phyloP scores from a whole-genome alignment of 2,113 vertebrate genomes.

The Lagenorhynchus albirostris region DNA sequence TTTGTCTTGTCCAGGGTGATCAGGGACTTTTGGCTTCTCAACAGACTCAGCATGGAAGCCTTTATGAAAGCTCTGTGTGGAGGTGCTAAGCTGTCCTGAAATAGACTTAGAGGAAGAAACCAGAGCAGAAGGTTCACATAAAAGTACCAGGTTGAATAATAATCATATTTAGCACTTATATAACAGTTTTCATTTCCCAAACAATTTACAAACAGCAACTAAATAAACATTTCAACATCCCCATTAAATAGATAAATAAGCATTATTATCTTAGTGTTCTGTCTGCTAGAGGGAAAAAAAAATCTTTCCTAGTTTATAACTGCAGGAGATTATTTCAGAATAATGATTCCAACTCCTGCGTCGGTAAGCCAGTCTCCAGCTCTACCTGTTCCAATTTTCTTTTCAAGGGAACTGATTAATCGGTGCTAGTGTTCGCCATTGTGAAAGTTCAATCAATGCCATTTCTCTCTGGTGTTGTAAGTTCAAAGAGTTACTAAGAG shows the following conservation, averaged over 20 bases:
- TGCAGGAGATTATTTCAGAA: conserved; percentile 45
- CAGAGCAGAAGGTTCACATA: conserved; percentile 55
- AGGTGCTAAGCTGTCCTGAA: conserved; percentile 46
- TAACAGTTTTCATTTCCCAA: conserved; percentile 40
- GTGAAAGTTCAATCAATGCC: conserved; percentile 15
- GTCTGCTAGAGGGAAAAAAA: background rate
- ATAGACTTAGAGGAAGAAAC: conserved; percentile 48
- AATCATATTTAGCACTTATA: conserved; percentile 58
- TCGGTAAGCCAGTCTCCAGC: conserved; percentile 6
- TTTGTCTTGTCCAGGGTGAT: conserved; percentile 50
- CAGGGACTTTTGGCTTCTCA: conserved; percentile 46
- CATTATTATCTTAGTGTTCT: conserved; percentile 47
- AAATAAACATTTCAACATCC: conserved; percentile 66
- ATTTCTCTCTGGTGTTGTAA: background rate
- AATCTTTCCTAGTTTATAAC: conserved; percentile 35
- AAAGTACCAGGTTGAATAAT: conserved; percentile 55
- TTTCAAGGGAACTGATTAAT: conserved; percentile 46
- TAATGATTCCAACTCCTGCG: background rate
- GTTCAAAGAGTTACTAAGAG: conserved; percentile 44
- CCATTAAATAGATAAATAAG: conserved; percentile 68
- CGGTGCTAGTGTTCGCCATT: background rate
- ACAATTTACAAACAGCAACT: conserved; percentile 54
- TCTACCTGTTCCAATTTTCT: conserved; percentile 44
- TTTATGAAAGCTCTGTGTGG: background rate
- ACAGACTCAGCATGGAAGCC: conserved; percentile 18